Percentiles rank a stretch among this genome's conserved stretches.
These are phyloP conservation scores for Anser brachyrhynchus DNA, from an alignment of 2,113 vertebrate species.

Conservation along the genomic window DNA sequence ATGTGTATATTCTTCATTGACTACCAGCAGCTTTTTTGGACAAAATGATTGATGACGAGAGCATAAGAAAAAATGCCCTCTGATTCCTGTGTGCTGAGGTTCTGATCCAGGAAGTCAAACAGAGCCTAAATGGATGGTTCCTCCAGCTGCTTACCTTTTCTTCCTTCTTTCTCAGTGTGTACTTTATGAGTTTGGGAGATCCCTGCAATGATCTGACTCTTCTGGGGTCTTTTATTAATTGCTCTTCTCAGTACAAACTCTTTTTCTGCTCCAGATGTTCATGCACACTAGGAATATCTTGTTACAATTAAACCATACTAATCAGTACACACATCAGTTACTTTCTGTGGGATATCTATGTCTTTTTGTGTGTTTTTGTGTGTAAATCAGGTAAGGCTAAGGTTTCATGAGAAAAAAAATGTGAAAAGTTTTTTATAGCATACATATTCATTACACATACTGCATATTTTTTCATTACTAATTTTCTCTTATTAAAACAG, in stretches of 20 bases:
- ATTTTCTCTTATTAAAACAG: conserved; percentile 58
- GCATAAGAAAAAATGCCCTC: neutral
- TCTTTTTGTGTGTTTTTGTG: too few species aligned
- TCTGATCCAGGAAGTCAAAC: neutral
- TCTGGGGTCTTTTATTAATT: conserved; percentile 23
- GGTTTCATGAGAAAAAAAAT: neutral
- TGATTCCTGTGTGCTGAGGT: neutral
- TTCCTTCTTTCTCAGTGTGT: neutral
- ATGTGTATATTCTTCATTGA: neutral
- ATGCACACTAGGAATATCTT: neutral
- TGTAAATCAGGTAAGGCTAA: neutral
- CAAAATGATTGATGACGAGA: neutral
- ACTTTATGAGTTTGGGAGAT: conserved; percentile 1
- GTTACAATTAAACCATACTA: conserved; percentile 14
- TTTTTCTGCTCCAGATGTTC: conserved; percentile 37
- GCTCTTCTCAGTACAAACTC: neutral
- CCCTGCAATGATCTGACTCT: conserved; percentile 10
- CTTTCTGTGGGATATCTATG: neutral
- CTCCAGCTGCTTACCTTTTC: conserved; percentile 5
- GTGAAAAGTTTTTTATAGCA: neutral
- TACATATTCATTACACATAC: neutral
- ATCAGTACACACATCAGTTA: neutral
- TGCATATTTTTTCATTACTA: conserved; percentile 9
- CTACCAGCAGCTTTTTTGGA: neutral
- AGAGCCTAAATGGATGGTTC: neutral